These are phyloP conservation scores for Hyposmocoma kahamanoa DNA, from an alignment of 1,140 invertebrate species.

Conservation along the genomic window DNA sequence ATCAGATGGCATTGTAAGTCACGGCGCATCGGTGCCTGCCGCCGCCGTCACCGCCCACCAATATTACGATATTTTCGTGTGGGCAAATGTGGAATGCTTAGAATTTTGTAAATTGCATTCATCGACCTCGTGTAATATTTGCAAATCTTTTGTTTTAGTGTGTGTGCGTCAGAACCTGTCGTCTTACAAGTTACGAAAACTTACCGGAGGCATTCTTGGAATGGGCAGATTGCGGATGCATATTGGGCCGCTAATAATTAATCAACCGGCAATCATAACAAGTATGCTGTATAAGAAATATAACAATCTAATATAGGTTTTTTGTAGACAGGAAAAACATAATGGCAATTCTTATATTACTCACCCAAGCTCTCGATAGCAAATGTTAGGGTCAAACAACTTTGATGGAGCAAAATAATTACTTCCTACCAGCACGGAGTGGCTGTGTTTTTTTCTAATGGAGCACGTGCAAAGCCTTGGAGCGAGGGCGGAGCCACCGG, in stretches of 20 bases:
- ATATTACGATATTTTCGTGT: slow-evolving; percentile 29
- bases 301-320: too few species aligned
- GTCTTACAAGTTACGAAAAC: too few species aligned
- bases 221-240: too few species aligned
- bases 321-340: too few species aligned
- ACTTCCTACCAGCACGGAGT: slow-evolving; percentile 22
- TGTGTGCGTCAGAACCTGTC: too few species aligned
- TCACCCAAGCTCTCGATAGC: neutral
- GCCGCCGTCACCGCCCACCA: slow-evolving; percentile 32
- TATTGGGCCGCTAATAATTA: too few species aligned
- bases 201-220: too few species aligned
- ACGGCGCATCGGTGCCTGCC: slow-evolving; percentile 32
- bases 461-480: slow-evolving; percentile 22
- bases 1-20: slow-evolving; percentile 35
- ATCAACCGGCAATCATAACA: too few species aligned
- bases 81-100: slow-evolving; percentile 12
- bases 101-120: slow-evolving; percentile 1
- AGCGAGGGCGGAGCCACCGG: slow-evolving; percentile 20
- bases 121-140: slow-evolving; percentile 4
- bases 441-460: slow-evolving; percentile 21
- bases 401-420: slow-evolving; percentile 20
- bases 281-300: too few species aligned
- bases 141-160: too few species aligned
- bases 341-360: too few species aligned
- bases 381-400: slow-evolving; percentile 21